Evolutionary conservation across 1,140 invertebrate species (phyloP), one percentile per base, ranked within the genome.

Genomic region (Heliconius congener): DNA sequence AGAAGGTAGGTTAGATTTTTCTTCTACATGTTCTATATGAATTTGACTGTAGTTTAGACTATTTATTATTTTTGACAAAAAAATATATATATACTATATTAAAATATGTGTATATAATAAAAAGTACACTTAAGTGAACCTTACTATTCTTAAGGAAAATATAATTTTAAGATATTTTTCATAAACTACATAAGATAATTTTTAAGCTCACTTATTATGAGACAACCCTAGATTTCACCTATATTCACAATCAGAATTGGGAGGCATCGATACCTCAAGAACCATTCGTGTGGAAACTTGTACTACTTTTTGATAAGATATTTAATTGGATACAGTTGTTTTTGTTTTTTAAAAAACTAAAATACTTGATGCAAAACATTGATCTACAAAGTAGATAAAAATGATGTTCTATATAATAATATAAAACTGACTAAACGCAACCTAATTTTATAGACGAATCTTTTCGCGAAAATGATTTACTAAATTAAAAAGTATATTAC

Each of bases 241-340:
- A 74, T 57, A 77, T 81, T 27, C 57, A 77, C 78, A 73, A 80
- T 70, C n/a, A 71, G 57, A 73, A 73, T 77, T 81, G 72, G 75
- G 79, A 74, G 74, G 73, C 42, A 34, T 71, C 42, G 76, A 80
- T 46, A 74, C 52, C 71, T 72, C 79, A 72, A 71, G 73, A 80
- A 77, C 74, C 60, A 74, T 71, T 81, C 52, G 57, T 60, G 72
- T 66, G 72, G 75, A 81, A 81, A 81, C 70, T 71, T 73, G 79
- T 42, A 57, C 76, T 77, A 81, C 71, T 74, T 81, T 81, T 77
- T 74, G 27, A 76, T 52, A 76, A 73, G 23, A 50, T 73, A 71
- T 46, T 73, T 66, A 74, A 34, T 80, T 80, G 75, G 27, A 66
- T 66, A 4, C 8, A 11, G 11, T 60, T 60, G n/a, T 60, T 60